Evolutionary conservation across 2,888 invertebrate genomes (phyloP), one percentile per base, ranked within the genome.

Genomic region (Lithophane socia): DNA sequence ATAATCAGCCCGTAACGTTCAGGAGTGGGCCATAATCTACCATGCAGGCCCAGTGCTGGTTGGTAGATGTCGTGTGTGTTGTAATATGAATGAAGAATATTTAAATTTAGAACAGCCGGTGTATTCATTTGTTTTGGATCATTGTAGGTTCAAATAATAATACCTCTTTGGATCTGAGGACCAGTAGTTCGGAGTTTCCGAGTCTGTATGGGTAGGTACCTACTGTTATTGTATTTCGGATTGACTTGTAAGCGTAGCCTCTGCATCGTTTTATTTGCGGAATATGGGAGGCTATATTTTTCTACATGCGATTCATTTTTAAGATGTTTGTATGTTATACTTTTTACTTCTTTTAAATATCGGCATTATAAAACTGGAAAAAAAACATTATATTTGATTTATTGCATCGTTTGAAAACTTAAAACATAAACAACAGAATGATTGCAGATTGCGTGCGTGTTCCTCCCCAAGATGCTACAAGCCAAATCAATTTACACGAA

Each of bases 401-500:
- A 67, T 13, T 8, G 4, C 18, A 8, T 24, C 9, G 24, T 68
- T 72, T 21, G 3, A 21, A 29, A 37, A 44, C 8, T 49, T 4
- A 21, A 44, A 37, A 44, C 8, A 29, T 8, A 67, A 78, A 60
- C 44, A 44, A 9, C 18, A 66, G 18, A 24, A 49, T 13, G 4
- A 60, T 37, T 8, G 13, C 58, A 47, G 9, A 24, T 79, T 10
- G 61, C 47, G 52, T 73, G 80, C 80, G 21, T 80, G 73, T 73
- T 78, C 44, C 73, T 58, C 16, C 37, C 29, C 24, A 37, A 58
- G 56, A 56, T 47, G 47, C 16, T 69, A 56, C 24, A 47, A 81
- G 56, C 56, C 64, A 69, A 82, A 75, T 80, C 79, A 80, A 80
- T 80, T 80, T 69, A 82, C 82, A 69, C 58, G 42, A 76, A 60